These are phyloP conservation scores for Protula sp. DNA, from an alignment of 2,888 invertebrate species.

Conservation along the genomic window DNA sequence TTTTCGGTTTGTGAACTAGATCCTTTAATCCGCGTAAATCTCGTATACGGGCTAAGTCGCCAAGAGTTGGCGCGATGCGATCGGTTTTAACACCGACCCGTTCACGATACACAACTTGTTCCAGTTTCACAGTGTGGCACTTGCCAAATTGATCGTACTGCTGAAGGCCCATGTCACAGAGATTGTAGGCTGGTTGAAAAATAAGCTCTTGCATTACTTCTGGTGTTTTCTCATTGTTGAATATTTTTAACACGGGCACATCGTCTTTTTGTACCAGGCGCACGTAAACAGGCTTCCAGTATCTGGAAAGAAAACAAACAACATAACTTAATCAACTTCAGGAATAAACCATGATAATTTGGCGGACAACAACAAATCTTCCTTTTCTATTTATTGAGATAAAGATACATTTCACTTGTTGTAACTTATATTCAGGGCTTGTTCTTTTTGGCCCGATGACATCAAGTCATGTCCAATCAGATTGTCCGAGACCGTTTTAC, in stretches of 20 bases:
- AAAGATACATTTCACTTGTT: too few species aligned
- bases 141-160: conserved; percentile 99
- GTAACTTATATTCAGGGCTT: too few species aligned
- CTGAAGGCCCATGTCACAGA: conserved; percentile 71
- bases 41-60: conserved; percentile 24
- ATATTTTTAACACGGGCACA: conserved; percentile 69
- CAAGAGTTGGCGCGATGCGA: conserved; percentile 41
- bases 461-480: too few species aligned
- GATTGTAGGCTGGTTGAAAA: conserved; percentile 79
- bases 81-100: conserved; percentile 68
- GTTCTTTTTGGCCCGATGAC: too few species aligned
- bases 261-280: conserved; percentile 72
- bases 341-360: too few species aligned
- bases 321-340: too few species aligned
- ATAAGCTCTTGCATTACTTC: conserved; percentile 87
- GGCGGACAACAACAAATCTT: too few species aligned
- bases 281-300: conserved; percentile 96
- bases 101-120: conserved; percentile 97
- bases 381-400: too few species aligned
- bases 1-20: conserved; percentile 51
- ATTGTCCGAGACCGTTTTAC: too few species aligned
- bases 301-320: conserved; percentile 52
- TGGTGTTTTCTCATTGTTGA: conserved; percentile 74
- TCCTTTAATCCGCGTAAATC: conserved; percentile 33
- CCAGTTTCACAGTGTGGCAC: conserved; percentile 95